Evolutionary conservation across 2,888 invertebrate genomes (phyloP), one percentile per base, ranked within the genome.

Genomic region (Cheilosia grossa): DNA sequence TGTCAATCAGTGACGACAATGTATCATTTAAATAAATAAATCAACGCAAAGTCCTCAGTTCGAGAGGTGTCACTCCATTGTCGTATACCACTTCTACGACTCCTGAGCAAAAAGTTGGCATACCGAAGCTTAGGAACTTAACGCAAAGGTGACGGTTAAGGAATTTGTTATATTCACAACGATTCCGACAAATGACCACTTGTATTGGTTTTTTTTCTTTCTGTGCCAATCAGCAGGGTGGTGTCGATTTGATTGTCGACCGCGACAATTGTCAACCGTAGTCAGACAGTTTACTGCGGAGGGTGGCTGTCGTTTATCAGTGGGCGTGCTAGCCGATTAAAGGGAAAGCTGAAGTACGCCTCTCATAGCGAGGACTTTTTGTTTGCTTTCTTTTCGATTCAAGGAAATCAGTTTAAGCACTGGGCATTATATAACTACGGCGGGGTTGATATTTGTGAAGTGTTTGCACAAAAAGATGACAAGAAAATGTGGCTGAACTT

Each of bases 21-120:
- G 51, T 77, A 67, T 19, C 72, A 33, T 85, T 85, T 77, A 61
- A 81, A 81, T 85, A 85, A 85, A 85, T 85, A 85, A 85, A 75
- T 63, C 47, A 72, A 81, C 74, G 56, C 72, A 56, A 63, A 85
- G 67, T 75, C 56, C 63, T 37, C 37, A 37, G 74, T 75, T 81
- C 81, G 69, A 73, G 69, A 73, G 75, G 81, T 81, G 80, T 54
- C 61, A 69, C 37, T 64, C 37, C 10, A 54, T 75, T 58, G 69
- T 69, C 69, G 53, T 59, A n/a, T 61, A 54, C 53, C 49, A 51
- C 64, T 58, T 21, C 59, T 64, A 53, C 73, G 79, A 79, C 73
- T 82, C 58, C 73, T 79, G 19, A 24, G 44, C 47, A 63, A 58
- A 81, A 64, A 85, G 64, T 59, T 61, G 54, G 67, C 58, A 44